Percentiles rank a stretch among this genome's conserved stretches.
Conservation (phyloP, 30 jellyfish, hydroid and myxozoan species). For the Chrysaora quinquecirrha region DNA sequence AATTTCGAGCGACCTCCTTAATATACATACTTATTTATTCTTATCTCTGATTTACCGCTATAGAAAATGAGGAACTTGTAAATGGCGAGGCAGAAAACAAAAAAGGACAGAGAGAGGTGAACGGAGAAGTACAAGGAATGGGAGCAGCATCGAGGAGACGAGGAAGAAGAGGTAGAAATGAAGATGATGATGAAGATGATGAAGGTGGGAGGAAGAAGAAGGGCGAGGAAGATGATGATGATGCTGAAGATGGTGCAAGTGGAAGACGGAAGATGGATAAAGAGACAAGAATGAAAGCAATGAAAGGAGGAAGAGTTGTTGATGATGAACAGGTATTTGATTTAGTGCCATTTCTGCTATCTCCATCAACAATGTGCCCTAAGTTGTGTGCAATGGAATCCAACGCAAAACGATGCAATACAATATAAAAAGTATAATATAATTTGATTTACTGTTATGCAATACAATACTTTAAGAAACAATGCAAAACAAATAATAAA, state of each 20-base stretch:
- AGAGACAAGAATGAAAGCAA: constrained; percentile 52
- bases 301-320: constrained; percentile 49
- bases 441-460: too few relatives aligned
- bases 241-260: constrained; percentile 37
- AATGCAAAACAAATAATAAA: too few relatives aligned
- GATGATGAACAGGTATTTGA: constrained; percentile 50
- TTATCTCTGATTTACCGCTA: too few relatives aligned
- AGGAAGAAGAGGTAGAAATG: constrained; percentile 38
- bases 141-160: constrained; percentile 52
- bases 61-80: constrained; percentile 8
- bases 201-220: not conserved
- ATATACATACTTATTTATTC: too few relatives aligned
- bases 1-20: too few relatives aligned
- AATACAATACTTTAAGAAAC: too few relatives aligned
- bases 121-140: constrained; percentile 33
- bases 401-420: too few relatives aligned
- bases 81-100: constrained; percentile 30
- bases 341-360: too few relatives aligned
- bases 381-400: too few relatives aligned
- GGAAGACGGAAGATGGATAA: constrained; percentile 42
- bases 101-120: not conserved
- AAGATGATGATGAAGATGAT: constrained; percentile 41
- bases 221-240: constrained; percentile 23
- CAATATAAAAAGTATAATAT: too few relatives aligned
- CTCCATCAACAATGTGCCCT: too few relatives aligned